Conservation (phyloP, 2,797 vertebrate species). For the Pyrocephalus nanus region DNA sequence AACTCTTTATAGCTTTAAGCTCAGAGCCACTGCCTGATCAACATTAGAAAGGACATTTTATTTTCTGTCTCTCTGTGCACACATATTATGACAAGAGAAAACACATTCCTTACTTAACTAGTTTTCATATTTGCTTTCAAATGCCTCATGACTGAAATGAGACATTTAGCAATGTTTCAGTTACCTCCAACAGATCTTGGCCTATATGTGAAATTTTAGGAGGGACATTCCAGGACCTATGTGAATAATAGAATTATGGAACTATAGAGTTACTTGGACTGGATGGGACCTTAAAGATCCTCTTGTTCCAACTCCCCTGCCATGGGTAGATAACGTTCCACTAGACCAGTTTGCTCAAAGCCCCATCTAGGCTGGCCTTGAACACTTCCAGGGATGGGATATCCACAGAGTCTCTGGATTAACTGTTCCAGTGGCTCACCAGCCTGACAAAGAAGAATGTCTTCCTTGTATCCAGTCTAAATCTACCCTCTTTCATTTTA, state of each 20-base stretch:
- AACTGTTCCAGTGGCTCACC: neutral
- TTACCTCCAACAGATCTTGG: neutral
- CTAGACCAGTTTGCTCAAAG: fast-evolving
- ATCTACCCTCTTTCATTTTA: neutral
- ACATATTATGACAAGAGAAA: neutral
- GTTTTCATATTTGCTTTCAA: neutral
- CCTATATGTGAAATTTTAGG: neutral
- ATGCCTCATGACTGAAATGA: neutral
- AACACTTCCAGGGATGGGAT: neutral
- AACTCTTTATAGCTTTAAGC: neutral
- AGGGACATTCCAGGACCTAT: neutral
- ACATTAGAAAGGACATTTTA: neutral
- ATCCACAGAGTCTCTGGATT: neutral
- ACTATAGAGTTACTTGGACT: neutral
- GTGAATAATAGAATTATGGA: neutral
- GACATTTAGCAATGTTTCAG: neutral
- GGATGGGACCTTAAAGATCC: no score
- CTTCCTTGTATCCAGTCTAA: neutral
- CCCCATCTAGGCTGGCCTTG: neutral
- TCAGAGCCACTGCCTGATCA: neutral
- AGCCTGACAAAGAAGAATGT: neutral
- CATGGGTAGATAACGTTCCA: neutral
- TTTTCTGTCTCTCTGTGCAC: neutral
- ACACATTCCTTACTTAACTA: fast-evolving
- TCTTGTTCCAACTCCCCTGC: fast-evolving